A percentile compares a stretch with the other conserved stretches of the same genome.
These are phyloP conservation scores for Watsonalla cultraria DNA, from an alignment of 2,888 invertebrate species.

Conservation along the genomic window DNA sequence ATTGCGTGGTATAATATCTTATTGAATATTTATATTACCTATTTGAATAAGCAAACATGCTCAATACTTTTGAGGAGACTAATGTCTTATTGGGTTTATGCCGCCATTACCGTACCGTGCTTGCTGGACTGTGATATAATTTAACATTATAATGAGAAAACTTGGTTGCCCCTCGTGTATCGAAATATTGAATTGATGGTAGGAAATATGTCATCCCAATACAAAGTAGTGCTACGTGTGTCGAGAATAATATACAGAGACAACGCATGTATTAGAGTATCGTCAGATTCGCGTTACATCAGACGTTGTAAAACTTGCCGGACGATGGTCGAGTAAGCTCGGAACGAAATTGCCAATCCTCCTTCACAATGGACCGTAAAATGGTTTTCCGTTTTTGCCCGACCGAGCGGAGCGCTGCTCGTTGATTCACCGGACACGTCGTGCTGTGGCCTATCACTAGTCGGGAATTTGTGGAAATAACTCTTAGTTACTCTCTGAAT, in stretches of 20 bases:
- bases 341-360: conserved; percentile 77
- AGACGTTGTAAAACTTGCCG: conserved; percentile 70
- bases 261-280: conserved; percentile 48
- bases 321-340: conserved; percentile 73
- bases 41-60: no score
- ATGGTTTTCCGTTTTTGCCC: conserved; percentile 78
- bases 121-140: no score
- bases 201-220: background rate
- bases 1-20: no score
- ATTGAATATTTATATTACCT: no score
- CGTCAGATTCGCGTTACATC: conserved; percentile 59
- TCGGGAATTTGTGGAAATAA: conserved; percentile 65
- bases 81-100: no score
- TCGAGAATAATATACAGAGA: conserved; percentile 19
- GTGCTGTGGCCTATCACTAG: conserved; percentile 66
- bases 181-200: background rate
- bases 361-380: conserved; percentile 78
- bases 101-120: no score
- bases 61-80: no score
- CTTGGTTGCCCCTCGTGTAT: background rate
- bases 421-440: conserved; percentile 76
- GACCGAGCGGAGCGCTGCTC: conserved; percentile 70
- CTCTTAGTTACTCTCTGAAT: conserved; percentile 42
- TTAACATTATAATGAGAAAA: background rate
- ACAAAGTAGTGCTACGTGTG: background rate